Conservation (phyloP, 2,797 vertebrate genomes). For the Australoheros facetus region DNA sequence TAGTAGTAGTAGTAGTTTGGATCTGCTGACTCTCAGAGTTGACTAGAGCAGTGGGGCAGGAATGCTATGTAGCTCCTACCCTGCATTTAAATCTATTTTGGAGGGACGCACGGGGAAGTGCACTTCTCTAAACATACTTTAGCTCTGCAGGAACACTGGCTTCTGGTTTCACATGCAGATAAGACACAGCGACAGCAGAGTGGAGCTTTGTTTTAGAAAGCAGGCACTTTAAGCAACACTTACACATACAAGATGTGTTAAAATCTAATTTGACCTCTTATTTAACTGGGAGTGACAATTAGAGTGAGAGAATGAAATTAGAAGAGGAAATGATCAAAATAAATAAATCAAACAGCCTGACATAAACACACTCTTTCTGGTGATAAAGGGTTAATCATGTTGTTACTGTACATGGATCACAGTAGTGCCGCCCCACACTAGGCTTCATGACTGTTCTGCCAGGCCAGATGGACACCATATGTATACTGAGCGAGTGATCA, state of each 20-base stretch:
- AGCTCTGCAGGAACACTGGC: slow-evolving; percentile 30
- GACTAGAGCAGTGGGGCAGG: slow-evolving; percentile 60
- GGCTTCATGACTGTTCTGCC: slow-evolving; percentile 65
- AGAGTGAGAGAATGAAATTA: background rate
- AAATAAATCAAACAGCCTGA: background rate
- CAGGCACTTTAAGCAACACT: background rate
- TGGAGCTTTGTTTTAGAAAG: slow-evolving; percentile 21
- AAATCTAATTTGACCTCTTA: background rate
- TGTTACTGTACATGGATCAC: slow-evolving; percentile 64
- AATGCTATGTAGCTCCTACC: slow-evolving; percentile 69
- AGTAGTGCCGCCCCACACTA: slow-evolving; percentile 57
- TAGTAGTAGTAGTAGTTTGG: slow-evolving; percentile 2
- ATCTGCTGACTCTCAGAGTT: slow-evolving; percentile 49
- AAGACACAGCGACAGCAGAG: slow-evolving; percentile 26
- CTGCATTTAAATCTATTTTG: slow-evolving; percentile 86
- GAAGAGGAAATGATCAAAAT: background rate
- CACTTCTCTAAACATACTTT: slow-evolving; percentile 55
- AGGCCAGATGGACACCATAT: slow-evolving; percentile 84
- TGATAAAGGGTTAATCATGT: slow-evolving; percentile 70
- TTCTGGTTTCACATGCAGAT: slow-evolving; percentile 31
- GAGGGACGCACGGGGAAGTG: slow-evolving; percentile 56
- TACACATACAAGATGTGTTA: background rate
- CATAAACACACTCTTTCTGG: slow-evolving; percentile 5
- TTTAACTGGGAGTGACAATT: background rate
- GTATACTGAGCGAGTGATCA: slow-evolving; percentile 64